These are phyloP conservation scores for Lycophotia porphyrea DNA, from an alignment of 2,888 invertebrate genomes.

Conservation along the genomic window DNA sequence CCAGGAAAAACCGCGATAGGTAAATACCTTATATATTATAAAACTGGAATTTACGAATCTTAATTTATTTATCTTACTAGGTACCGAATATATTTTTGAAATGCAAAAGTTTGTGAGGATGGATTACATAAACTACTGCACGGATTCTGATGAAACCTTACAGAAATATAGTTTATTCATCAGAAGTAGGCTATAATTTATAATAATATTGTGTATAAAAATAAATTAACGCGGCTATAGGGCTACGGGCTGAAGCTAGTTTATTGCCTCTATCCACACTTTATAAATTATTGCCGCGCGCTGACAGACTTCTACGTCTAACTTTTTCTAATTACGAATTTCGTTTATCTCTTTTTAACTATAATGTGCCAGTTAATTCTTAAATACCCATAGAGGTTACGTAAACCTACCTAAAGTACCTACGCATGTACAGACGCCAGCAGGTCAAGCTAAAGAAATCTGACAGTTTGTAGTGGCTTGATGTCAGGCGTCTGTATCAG, in stretches of 20 bases:
- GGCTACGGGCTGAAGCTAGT: neutral
- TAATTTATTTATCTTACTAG: neutral
- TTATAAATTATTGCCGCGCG: neutral
- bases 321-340: neutral
- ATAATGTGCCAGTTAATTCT: too few species aligned
- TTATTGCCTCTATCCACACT: neutral
- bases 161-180: neutral
- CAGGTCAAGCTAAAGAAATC: too few species aligned
- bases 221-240: neutral
- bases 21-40: neutral
- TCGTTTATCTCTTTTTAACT: too few species aligned
- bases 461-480: too few species aligned
- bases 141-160: neutral
- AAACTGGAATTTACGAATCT: neutral
- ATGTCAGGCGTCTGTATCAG: too few species aligned
- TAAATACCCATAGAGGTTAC: too few species aligned
- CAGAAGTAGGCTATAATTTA: too few species aligned
- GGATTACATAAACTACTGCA: neutral
- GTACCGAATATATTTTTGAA: too few species aligned
- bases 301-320: neutral
- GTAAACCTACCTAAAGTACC: too few species aligned
- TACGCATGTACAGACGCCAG: too few species aligned
- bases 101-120: neutral
- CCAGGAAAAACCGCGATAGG: neutral
- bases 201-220: neutral